These are phyloP conservation scores for Acanthaster planci DNA, from an alignment of 35 echinoderm and acorn worm genomes.

Conservation along the genomic window DNA sequence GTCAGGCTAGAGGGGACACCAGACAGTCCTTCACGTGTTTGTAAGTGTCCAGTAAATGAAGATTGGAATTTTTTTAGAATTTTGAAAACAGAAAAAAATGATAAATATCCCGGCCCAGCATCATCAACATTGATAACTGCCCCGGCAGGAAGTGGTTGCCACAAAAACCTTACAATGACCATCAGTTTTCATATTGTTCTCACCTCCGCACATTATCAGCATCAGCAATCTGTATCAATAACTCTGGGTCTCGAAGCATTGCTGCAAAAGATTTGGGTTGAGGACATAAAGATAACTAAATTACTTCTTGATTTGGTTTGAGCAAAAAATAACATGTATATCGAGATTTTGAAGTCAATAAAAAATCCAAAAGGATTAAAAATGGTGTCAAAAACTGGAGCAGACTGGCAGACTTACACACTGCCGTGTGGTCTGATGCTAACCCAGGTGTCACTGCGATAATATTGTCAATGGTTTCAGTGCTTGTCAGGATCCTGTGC, in stretches of 20 bases:
- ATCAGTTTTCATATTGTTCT: neutral
- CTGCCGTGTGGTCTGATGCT: slow-evolving; percentile 74
- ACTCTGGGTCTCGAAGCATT: slow-evolving; percentile 87
- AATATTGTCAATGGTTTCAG: slow-evolving; percentile 90
- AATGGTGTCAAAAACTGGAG: neutral
- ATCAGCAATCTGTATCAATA: slow-evolving; percentile 92
- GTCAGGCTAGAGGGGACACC: too few relatives aligned
- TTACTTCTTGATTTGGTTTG: too few relatives aligned
- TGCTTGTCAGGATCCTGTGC: slow-evolving; percentile 82
- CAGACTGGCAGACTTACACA: slow-evolving; percentile 64
- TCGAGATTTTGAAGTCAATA: neutral
- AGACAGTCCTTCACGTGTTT: too few relatives aligned
- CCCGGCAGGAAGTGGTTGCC: too few relatives aligned
- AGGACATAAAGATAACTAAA: too few relatives aligned
- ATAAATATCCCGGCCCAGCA: too few relatives aligned
- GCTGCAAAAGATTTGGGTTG: slow-evolving; percentile 58
- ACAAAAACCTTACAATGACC: neutral
- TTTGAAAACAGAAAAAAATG: too few relatives aligned
- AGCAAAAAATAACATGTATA: neutral
- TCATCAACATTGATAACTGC: too few relatives aligned
- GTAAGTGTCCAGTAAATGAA: too few relatives aligned
- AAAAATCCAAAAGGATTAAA: neutral
- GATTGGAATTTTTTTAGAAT: too few relatives aligned
- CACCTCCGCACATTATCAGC: slow-evolving; percentile 91
- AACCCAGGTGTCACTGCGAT: slow-evolving; percentile 86